Percentiles rank a stretch among this genome's conserved stretches.
Conservation (phyloP, 2,888 invertebrate genomes). For the Xestoiulus laeticollis region DNA sequence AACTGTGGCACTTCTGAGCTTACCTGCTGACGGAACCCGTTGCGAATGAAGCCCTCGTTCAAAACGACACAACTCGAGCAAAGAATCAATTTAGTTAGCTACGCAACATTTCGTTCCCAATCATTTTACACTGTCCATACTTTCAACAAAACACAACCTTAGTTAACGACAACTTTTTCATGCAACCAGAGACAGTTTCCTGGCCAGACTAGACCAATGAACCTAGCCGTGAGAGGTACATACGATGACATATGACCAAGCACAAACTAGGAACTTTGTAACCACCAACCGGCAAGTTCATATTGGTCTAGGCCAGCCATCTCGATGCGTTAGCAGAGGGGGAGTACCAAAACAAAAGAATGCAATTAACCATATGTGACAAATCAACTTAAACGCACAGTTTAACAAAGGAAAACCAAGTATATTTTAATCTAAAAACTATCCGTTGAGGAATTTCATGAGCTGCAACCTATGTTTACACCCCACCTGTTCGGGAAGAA, state of each 20-base stretch:
- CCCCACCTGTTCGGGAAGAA: conserved; percentile 39
- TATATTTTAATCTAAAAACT: not conserved
- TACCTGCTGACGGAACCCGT: conserved; percentile 1
- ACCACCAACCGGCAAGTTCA: not conserved
- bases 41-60: not conserved
- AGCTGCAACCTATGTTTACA: not conserved
- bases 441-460: not conserved
- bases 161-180: not conserved
- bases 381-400: not conserved
- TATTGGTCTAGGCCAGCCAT: not conserved
- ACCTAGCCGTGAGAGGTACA: not conserved
- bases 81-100: not conserved
- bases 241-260: not conserved
- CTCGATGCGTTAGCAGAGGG: not conserved
- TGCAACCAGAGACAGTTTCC: not conserved
- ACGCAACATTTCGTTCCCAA: not conserved
- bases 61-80: not conserved
- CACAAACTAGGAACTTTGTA: not conserved
- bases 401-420: not conserved
- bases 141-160: not conserved
- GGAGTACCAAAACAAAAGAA: not conserved
- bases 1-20: not conserved
- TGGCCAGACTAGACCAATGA: not conserved
- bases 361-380: not conserved
- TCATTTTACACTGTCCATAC: not conserved